Evolutionary conservation across 2,797 vertebrate species (phyloP), one percentile per base, ranked within the genome.

Genomic region (Lemur catta): DNA sequence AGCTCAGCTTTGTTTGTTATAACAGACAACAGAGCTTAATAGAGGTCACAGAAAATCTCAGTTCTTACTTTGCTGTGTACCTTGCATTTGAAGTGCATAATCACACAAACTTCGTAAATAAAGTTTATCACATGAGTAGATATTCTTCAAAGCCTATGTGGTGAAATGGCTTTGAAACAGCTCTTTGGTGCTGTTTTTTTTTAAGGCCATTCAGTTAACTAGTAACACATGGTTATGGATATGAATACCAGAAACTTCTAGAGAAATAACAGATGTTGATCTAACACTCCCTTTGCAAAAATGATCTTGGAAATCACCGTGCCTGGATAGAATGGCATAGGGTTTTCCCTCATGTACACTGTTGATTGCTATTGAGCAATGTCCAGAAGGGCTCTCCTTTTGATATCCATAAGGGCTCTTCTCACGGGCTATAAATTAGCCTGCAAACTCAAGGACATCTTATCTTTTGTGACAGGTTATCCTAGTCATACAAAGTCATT

Each of bases 251-350:
- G 78, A 95, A 43, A 86, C 59, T 88, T 96, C 92, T 59, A 95
- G 71, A 95, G 84, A 84, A 97, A 75, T 89, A 96, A 59, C 91
- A 96, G 86, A 97, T 96, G 84, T 95, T 71, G 48, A 84, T 50
- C 80, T 89, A 38, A 63, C 41, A 33, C 41, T 92, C 17, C 9
- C 12, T 86, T 61, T 86, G 57, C 72, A 93, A 2, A 95, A 94
- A 72, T 87, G 50, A 59, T 86, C 35, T 84, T 84, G 65, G 69
- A 65, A 89, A 65, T 93, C 35, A 22, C n/a, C 84, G 26, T 28
- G 55, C 63, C 78, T 84, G 41, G 48, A 41, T 63, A n/a, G 24
- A 67, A 65, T 88, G 67, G 41, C 33, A 17, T 57, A 82, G 46
- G 28, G 12, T 50, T 88, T 57, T 75, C 17, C 22, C 30, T 67